Conservation (phyloP, 1,140 invertebrate species). For the Goniozus legneri region DNA sequence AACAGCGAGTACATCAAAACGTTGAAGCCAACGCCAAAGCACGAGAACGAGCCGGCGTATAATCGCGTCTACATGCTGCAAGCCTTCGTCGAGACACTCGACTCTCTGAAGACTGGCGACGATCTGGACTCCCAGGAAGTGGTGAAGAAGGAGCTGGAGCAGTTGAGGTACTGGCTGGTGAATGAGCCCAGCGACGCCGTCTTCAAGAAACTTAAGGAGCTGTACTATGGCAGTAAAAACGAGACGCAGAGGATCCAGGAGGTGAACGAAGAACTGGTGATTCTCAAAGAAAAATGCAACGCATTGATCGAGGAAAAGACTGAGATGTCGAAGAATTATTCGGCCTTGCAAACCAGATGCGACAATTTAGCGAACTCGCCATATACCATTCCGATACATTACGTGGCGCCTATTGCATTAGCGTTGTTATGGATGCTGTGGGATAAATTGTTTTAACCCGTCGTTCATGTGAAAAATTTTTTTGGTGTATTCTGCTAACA, state of each 20-base stretch:
- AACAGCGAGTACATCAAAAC: slow-evolving; percentile 39
- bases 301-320: slow-evolving; percentile 50
- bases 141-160: slow-evolving; percentile 34
- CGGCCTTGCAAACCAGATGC: slow-evolving; percentile 41
- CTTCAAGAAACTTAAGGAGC: slow-evolving; percentile 30
- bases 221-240: slow-evolving; percentile 42
- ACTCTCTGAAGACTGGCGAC: slow-evolving; percentile 29
- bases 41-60: slow-evolving; percentile 16
- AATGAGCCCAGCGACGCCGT: slow-evolving; percentile 32
- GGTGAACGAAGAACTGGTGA: slow-evolving; percentile 53
- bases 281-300: slow-evolving; percentile 55
- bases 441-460: slow-evolving; percentile 47
- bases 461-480: slow-evolving; percentile 14
- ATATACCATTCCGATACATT: slow-evolving; percentile 50
- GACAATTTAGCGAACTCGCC: slow-evolving; percentile 42
- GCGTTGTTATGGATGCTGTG: slow-evolving; percentile 45
- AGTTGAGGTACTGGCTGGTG: slow-evolving; percentile 37
- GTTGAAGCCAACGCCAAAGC: slow-evolving; percentile 26
- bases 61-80: slow-evolving; percentile 33
- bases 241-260: slow-evolving; percentile 47
- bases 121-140: slow-evolving; percentile 27
- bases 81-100: slow-evolving; percentile 29
- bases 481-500: neutral
- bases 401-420: slow-evolving; percentile 42
- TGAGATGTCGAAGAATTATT: slow-evolving; percentile 45